Evolutionary conservation across 2,113 vertebrate genomes (phyloP).

Genomic region (Hiodon alosoides): DNA sequence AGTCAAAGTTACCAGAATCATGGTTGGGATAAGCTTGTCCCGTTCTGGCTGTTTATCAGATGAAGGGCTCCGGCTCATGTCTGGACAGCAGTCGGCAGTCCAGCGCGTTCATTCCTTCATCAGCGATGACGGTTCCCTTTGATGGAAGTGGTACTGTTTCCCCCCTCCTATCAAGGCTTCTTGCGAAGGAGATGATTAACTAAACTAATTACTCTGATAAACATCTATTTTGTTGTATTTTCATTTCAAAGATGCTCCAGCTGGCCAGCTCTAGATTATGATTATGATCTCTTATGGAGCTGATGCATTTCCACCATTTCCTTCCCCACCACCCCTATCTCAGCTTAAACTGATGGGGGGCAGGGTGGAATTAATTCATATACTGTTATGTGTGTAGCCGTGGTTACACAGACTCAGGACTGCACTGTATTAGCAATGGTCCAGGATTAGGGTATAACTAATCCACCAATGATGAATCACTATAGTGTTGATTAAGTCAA

Average conservation of each 20-base stretch:
- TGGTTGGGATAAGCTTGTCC: too few species aligned
- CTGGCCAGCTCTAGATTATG: conserved; percentile 36
- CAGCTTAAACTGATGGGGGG: too few species aligned
- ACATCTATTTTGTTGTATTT: conserved; percentile 47
- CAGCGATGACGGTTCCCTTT: background rate
- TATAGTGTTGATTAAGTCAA: background rate
- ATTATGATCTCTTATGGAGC: conserved; percentile 31
- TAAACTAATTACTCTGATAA: conserved; percentile 45
- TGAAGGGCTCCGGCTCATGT: too few species aligned
- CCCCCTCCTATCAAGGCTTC: conserved; percentile 15
- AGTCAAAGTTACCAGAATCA: too few species aligned
- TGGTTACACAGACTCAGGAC: background rate
- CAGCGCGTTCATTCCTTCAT: too few species aligned
- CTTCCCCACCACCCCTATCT: background rate
- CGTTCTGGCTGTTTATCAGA: too few species aligned
- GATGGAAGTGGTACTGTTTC: background rate
- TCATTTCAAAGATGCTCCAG: conserved; percentile 43
- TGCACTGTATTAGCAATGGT: background rate
- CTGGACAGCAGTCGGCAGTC: too few species aligned
- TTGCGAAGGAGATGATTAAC: conserved; percentile 1
- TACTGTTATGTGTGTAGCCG: background rate
- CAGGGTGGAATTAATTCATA: too few species aligned
- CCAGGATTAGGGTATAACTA: background rate
- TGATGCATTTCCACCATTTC: conserved; percentile 5
- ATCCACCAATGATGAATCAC: background rate